Conservation (phyloP, 1,140 invertebrate genomes). For the Littorina saxatilis region DNA sequence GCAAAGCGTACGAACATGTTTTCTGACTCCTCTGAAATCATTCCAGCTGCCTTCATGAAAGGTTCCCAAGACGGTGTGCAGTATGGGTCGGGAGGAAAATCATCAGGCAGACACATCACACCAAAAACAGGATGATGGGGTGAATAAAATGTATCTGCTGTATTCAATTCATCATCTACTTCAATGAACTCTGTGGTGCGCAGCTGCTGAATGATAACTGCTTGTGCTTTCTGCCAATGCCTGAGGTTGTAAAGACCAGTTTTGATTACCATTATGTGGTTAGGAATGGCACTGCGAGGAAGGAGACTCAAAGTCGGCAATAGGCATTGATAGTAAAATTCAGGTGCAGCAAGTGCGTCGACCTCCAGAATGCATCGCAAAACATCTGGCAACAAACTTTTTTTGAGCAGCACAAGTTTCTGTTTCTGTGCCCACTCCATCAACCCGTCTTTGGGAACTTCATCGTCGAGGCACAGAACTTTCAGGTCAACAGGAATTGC, state of each 20-base stretch:
- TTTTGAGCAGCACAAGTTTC: background rate
- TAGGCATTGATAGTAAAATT: background rate
- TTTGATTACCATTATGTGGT: background rate
- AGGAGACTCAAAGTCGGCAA: background rate
- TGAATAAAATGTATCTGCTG: background rate
- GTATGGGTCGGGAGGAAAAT: background rate
- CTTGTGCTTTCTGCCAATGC: background rate
- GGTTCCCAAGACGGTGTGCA: background rate
- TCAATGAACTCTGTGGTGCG: background rate
- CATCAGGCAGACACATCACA: background rate
- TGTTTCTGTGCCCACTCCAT: background rate
- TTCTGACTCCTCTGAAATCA: background rate
- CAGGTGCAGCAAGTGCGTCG: background rate
- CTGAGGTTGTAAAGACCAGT: background rate
- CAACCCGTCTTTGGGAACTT: background rate
- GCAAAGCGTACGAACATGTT: constrained; percentile 10
- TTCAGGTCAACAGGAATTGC: background rate
- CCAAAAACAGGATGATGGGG: constrained; percentile 10
- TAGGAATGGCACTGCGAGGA: background rate
- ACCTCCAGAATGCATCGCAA: background rate
- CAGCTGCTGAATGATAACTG: background rate
- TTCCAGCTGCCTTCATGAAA: constrained; percentile 18
- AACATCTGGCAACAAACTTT: background rate
- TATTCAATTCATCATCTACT: background rate
- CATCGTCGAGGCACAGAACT: background rate